Conservation (phyloP, 2,113 vertebrate genomes). For the Centropus bengalensis region DNA sequence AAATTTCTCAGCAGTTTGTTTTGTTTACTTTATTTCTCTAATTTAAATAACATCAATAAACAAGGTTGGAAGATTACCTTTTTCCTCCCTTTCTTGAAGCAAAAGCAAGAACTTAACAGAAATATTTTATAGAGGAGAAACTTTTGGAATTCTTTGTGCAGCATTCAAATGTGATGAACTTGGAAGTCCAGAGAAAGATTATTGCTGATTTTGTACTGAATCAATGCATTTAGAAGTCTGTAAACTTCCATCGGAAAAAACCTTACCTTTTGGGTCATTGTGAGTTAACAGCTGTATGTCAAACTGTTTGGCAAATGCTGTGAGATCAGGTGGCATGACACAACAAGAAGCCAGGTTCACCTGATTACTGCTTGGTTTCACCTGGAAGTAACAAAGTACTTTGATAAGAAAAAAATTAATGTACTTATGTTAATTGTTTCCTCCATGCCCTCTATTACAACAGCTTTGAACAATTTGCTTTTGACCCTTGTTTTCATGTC, state of each 20-base stretch:
- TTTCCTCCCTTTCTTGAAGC: background rate
- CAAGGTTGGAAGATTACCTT: background rate
- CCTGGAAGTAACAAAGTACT: constrained; percentile 73
- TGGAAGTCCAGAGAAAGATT: background rate
- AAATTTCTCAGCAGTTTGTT: background rate
- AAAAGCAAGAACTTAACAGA: background rate
- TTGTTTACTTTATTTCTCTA: background rate
- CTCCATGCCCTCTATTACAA: background rate
- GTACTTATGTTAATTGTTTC: background rate
- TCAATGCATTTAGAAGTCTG: background rate
- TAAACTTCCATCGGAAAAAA: background rate
- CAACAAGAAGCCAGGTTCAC: constrained; percentile 98
- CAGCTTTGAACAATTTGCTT: background rate
- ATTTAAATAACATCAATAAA: background rate
- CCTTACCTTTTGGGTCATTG: constrained; percentile 94
- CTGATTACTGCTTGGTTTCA: constrained; percentile 98
- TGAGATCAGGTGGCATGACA: constrained; percentile 98
- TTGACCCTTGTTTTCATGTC: background rate
- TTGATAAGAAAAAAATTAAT: background rate
- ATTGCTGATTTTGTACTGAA: background rate
- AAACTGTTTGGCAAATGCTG: constrained; percentile 95
- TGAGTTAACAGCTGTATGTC: constrained; percentile 98
- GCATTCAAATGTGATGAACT: background rate
- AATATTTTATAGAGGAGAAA: background rate
- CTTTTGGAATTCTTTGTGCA: background rate